Evolutionary conservation across 2,113 vertebrate genomes (phyloP).

Genomic region (Rutilus rutilus): DNA sequence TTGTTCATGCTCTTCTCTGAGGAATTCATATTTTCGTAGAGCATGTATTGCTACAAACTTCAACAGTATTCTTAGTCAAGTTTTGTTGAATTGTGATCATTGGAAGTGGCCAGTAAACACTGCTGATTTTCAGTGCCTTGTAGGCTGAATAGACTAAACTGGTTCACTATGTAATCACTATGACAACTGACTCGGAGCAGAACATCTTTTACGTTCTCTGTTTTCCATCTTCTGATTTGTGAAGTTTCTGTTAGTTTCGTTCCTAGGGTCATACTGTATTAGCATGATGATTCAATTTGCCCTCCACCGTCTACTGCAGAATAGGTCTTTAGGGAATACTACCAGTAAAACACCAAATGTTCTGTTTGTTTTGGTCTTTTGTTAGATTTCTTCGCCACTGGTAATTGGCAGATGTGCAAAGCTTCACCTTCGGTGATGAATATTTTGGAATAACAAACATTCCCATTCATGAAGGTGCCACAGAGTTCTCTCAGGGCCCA

Average conservation of each 20-base stretch:
- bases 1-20: constrained; percentile 7
- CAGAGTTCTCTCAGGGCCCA: background rate
- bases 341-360: constrained; percentile 2
- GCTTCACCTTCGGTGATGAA: background rate
- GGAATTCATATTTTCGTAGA: background rate
- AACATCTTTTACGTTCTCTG: background rate
- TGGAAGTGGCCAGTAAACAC: background rate
- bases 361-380: constrained; percentile 24
- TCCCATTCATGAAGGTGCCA: background rate
- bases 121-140: background rate
- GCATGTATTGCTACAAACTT: background rate
- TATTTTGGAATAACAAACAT: constrained; percentile 4
- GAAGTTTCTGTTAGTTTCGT: constrained; percentile 52
- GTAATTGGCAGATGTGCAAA: constrained; percentile 16
- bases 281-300: constrained; percentile 60
- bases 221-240: constrained; percentile 19
- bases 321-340: background rate
- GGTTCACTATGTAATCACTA: background rate
- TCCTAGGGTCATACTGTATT: constrained; percentile 53
- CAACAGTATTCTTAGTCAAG: background rate
- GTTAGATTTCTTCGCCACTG: background rate
- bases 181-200: background rate
- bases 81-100: background rate
- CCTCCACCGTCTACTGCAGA: constrained; percentile 57
- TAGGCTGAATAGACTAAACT: background rate